A percentile compares a stretch with the other conserved stretches of the same genome.
Evolutionary conservation across 2,797 vertebrate species (phyloP).

Genomic region (Distichodus sexfasciatus): DNA sequence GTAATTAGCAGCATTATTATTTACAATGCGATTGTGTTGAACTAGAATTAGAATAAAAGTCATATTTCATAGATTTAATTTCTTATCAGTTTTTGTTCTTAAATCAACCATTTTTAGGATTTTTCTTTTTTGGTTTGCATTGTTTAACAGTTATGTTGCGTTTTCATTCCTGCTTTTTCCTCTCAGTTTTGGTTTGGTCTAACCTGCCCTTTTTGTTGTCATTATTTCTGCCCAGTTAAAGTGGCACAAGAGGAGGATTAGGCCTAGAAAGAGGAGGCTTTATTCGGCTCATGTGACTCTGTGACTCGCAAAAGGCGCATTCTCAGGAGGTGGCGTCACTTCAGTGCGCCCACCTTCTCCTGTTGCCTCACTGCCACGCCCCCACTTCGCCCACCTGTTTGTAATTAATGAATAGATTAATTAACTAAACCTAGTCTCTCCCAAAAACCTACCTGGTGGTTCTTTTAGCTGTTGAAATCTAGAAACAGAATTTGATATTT

Average conservation of each 20-base stretch:
- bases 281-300: conserved; percentile 93
- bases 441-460: no score
- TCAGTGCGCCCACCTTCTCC: conserved; percentile 63
- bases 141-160: no score
- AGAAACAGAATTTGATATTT: no score
- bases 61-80: no score
- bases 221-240: conserved; percentile 93
- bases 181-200: conserved; percentile 52
- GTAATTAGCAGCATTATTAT: no score
- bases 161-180: conserved; percentile 45
- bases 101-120: conserved; percentile 65
- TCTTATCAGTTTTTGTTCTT: conserved; percentile 70
- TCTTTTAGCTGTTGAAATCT: no score
- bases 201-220: conserved; percentile 80
- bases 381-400: background rate
- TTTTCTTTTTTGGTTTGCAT: conserved; percentile 36
- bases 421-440: no score
- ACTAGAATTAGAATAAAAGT: no score
- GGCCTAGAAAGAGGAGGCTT: conserved; percentile 99
- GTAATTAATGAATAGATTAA: no score
- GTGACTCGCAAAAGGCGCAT: conserved; percentile 91
- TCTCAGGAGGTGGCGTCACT: conserved; percentile 93
- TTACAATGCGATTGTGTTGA: no score
- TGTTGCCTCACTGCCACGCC: conserved; percentile 14
- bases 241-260: conserved; percentile 99